These are phyloP conservation scores for Pristionchus exspectatus DNA, from an alignment of 2,888 invertebrate genomes.

Conservation along the genomic window DNA sequence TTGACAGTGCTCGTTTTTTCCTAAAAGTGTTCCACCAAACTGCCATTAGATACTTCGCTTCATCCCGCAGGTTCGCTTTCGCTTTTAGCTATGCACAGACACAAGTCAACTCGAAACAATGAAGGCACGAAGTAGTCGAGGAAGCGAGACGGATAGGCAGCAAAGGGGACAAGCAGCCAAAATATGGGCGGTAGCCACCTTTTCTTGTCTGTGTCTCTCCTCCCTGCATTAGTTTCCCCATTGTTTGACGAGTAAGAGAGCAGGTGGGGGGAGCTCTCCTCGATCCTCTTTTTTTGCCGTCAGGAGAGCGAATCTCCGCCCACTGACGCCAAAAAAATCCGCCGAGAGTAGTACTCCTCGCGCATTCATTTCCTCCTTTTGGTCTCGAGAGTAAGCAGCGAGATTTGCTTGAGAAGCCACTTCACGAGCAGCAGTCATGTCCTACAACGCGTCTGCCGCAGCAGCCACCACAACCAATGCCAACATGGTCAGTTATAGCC, in stretches of 20 bases:
- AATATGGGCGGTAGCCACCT: slow-evolving; percentile 34
- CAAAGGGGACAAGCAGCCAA: not conserved
- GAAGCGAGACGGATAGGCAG: slow-evolving; percentile 3
- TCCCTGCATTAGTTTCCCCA: not conserved
- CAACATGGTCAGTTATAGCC: not conserved
- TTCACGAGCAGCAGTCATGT: not conserved
- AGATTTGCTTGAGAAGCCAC: not conserved
- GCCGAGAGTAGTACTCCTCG: slow-evolving; percentile 11
- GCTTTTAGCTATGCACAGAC: not conserved
- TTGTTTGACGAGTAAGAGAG: not conserved
- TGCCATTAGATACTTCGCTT: not conserved
- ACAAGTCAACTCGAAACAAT: not conserved
- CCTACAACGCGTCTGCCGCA: not conserved
- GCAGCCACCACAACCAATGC: not conserved
- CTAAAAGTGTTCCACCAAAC: not conserved
- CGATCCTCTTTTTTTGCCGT: not conserved
- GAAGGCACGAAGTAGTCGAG: not conserved
- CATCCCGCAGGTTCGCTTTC: not conserved
- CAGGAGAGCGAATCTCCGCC: slow-evolving; percentile 42
- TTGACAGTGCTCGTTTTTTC: too few species aligned
- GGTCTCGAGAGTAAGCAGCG: not conserved
- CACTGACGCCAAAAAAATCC: not conserved
- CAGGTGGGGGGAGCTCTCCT: not conserved
- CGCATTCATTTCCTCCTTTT: slow-evolving; percentile 3
- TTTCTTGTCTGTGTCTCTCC: not conserved